Base-by-base conservation (phyloP, 2,888 invertebrate species). In the Hyppa rectilinea region DNA sequence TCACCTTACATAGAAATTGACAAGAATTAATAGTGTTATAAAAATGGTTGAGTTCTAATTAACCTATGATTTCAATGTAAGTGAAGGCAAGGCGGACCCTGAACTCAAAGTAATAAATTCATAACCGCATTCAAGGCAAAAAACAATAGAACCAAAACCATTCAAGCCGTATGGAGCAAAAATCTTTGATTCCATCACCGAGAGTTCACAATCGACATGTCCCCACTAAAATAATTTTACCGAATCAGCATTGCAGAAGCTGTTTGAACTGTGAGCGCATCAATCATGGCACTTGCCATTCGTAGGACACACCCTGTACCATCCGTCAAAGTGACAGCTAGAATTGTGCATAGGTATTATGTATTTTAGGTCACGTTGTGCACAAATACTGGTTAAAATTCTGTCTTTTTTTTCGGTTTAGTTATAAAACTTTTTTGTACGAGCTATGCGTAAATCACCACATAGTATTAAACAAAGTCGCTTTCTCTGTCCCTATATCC, bases 251-350 rank as follows among this genome's bases (percentile, higher is more conserved):
- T 12, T 36, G 45, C 58, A 65, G 50, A 82, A 52, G 45, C 67
- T 72, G 71, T 81, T 79, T 78, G 78, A 63, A 64, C 52, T 61
- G 36, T 50, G 52, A 31, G 34, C 50, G 12, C 81, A 89, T 89
- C 88, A 83, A 89, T 89, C 89, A 90, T 86, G 50, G 64, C 66
- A 76, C 69, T 69, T 75, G 75, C 85, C 85, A 87, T 87, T 87
- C 81, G 76, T 62, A 69, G 71, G 23, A 63, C 53, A 63, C 53
- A 49, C 50, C 67, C 36, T 43, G 59, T 61, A 65, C 60, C 70
- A 80, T 77, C 64, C 58, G 67, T 80, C 80, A 84, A 55, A 38
- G 31, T 69, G 78, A 78, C 73, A 71, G 78, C 68, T 62, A 20
- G 45, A 58, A 65, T 36, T 62, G 58, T 59, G 31, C 52, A 50